Evolutionary conservation across 1,140 invertebrate species (phyloP).

Genomic region (Euborellia annulipes): DNA sequence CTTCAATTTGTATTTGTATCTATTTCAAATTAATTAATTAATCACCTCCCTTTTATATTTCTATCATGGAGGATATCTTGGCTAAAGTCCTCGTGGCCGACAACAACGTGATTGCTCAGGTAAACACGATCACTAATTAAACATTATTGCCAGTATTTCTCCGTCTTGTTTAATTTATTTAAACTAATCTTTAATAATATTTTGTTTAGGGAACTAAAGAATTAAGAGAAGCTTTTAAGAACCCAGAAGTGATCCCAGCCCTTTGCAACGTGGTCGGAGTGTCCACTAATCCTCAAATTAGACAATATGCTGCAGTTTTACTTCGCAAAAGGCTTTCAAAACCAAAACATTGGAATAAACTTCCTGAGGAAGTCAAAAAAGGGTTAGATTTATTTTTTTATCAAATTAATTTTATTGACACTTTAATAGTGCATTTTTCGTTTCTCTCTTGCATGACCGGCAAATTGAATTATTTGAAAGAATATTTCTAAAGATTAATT

Average conservation of each 20-base stretch:
- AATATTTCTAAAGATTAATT: too few relatives aligned
- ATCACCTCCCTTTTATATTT: too few relatives aligned
- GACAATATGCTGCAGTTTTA: slow-evolving; percentile 49
- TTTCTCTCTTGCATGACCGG: too few relatives aligned
- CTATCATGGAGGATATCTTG: slow-evolving; percentile 33
- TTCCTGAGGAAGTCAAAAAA: slow-evolving; percentile 32
- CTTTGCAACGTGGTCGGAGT: slow-evolving; percentile 40
- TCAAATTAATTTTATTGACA: too few relatives aligned
- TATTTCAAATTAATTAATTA: too few relatives aligned
- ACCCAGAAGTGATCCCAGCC: slow-evolving; percentile 36
- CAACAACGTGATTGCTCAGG: slow-evolving; percentile 34
- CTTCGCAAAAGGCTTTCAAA: slow-evolving; percentile 41
- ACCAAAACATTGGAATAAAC: slow-evolving; percentile 39
- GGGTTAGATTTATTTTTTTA: slow-evolving; percentile 30
- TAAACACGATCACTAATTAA: slow-evolving; percentile 19
- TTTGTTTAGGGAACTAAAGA: slow-evolving; percentile 41
- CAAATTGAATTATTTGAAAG: too few relatives aligned
- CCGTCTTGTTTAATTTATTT: slow-evolving; percentile 5
- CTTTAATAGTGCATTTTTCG: too few relatives aligned
- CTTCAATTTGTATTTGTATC: too few relatives aligned
- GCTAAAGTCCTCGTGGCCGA: slow-evolving; percentile 33
- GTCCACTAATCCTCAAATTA: slow-evolving; percentile 37
- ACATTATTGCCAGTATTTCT: slow-evolving; percentile 2
- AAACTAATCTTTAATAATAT: not conserved
- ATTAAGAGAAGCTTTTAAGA: slow-evolving; percentile 43